Conservation (phyloP, 2,113 vertebrate genomes). For the Tringa solitaria region DNA sequence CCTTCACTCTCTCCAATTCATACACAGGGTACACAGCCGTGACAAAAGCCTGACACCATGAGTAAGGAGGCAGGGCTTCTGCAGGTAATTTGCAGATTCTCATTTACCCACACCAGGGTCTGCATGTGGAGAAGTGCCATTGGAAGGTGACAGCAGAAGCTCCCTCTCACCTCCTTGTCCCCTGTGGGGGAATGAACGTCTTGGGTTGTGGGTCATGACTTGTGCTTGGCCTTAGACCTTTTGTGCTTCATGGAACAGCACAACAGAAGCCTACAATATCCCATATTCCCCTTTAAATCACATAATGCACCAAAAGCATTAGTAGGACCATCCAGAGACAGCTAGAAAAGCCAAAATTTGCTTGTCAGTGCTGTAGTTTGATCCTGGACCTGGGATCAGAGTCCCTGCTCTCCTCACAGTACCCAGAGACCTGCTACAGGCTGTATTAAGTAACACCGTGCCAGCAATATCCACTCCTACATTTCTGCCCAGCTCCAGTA, state of each 20-base stretch:
- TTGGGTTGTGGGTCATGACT: not conserved
- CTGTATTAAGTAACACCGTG: not conserved
- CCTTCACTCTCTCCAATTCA: not conserved
- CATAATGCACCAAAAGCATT: not conserved
- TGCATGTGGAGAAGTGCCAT: not conserved
- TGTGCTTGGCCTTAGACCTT: not conserved
- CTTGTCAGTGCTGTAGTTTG: not conserved
- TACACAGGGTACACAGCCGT: fast-evolving
- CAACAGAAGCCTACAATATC: not conserved
- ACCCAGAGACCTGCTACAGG: not conserved
- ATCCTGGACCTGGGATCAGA: not conserved
- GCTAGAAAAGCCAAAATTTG: not conserved
- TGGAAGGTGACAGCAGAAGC: not conserved
- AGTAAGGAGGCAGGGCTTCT: not conserved
- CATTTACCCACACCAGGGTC: not conserved
- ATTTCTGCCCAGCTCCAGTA: not conserved
- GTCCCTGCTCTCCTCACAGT: not conserved
- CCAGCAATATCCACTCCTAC: not conserved
- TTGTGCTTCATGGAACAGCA: not conserved
- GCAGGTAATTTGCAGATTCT: not conserved
- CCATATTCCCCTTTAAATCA: not conserved
- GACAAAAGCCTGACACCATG: not conserved
- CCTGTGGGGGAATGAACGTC: not conserved
- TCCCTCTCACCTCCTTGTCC: not conserved
- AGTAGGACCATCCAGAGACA: not conserved